Conservation (phyloP, 2,113 vertebrate species). For the Semnornis frantzii region DNA sequence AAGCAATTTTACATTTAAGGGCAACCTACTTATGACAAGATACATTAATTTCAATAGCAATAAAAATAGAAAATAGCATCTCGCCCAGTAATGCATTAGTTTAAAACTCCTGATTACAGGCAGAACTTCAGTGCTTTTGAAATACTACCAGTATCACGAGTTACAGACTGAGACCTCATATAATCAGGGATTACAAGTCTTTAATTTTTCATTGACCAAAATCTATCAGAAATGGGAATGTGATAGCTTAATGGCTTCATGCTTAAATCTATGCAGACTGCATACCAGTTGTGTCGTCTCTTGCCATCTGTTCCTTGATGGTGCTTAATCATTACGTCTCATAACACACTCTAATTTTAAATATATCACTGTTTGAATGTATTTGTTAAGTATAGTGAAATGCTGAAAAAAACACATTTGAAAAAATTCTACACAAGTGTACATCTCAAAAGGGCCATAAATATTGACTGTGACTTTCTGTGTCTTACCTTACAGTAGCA, state of each 20-base stretch:
- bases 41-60: constrained; percentile 82
- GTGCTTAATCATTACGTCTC: constrained; percentile 65
- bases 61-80: constrained; percentile 64
- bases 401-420: neutral
- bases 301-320: constrained; percentile 80
- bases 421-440: neutral
- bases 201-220: constrained; percentile 78
- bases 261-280: constrained; percentile 70
- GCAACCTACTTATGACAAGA: constrained; percentile 91
- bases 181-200: constrained; percentile 65
- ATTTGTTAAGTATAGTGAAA: neutral
- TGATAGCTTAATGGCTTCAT: constrained; percentile 80
- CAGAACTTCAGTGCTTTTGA: constrained; percentile 32
- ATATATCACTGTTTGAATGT: constrained; percentile 17
- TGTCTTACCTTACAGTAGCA: neutral
- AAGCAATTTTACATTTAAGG: constrained; percentile 81
- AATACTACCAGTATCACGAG: constrained; percentile 36
- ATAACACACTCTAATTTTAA: constrained; percentile 38
- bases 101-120: constrained; percentile 43
- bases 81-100: constrained; percentile 58
- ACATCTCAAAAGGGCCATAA: neutral
- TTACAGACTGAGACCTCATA: constrained; percentile 54
- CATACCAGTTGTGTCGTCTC: constrained; percentile 71
- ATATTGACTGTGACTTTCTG: neutral
- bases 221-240: constrained; percentile 76